Conservation (phyloP, 2,797 vertebrate genomes). For the Enoplosus armatus region DNA sequence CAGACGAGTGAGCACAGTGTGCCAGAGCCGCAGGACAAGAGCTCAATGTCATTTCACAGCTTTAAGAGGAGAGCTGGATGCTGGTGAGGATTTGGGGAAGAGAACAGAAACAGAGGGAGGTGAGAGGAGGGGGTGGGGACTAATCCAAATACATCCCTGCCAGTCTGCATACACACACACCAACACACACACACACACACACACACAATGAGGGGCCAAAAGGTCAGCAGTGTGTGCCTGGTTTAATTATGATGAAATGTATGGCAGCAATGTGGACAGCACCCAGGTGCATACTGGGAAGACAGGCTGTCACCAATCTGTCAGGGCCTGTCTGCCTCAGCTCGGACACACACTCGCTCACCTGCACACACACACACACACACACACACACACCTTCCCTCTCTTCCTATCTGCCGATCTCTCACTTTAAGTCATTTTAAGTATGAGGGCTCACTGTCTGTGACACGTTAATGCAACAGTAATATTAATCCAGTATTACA, state of each 20-base stretch:
- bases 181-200: constrained; percentile 8
- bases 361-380: constrained; percentile 7
- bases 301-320: constrained; percentile 75
- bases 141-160: constrained; percentile 39
- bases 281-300: constrained; percentile 69
- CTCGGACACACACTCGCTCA: constrained; percentile 36
- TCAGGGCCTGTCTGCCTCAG: constrained; percentile 52
- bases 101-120: constrained; percentile 39
- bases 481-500: neutral
- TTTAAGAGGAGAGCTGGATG: constrained; percentile 54
- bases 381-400: constrained; percentile 10
- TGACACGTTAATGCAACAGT: neutral
- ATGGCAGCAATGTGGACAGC: constrained; percentile 62
- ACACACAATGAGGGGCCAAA: constrained; percentile 26
- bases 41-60: constrained; percentile 66
- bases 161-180: constrained; percentile 18
- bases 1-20: constrained; percentile 49
- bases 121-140: constrained; percentile 9
- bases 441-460: neutral
- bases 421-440: neutral
- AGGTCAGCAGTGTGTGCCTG: constrained; percentile 45
- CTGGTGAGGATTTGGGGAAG: constrained; percentile 34
- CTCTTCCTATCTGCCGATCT: too few relatives aligned
- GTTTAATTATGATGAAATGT: constrained; percentile 66
- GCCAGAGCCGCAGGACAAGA: constrained; percentile 52